Conservation (phyloP, 2,113 vertebrate genomes). For the Scomber colias region DNA sequence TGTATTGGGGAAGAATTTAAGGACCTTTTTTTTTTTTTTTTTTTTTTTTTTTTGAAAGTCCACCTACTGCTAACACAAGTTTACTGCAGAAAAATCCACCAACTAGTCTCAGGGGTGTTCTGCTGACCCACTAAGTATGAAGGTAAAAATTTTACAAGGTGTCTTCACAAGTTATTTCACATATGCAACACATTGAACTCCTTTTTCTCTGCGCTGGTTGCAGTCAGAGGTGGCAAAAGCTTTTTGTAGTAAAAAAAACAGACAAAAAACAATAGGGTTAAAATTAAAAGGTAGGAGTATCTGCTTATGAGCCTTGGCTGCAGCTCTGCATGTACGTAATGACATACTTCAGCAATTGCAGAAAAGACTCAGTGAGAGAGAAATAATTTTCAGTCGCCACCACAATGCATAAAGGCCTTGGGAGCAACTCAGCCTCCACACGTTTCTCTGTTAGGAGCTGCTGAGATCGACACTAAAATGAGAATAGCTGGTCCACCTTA, state of each 20-base stretch:
- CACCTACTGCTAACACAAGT: slow-evolving; percentile 9
- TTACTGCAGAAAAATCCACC: slow-evolving; percentile 12
- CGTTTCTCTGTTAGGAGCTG: no score
- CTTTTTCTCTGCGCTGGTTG: background rate
- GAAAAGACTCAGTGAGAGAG: background rate
- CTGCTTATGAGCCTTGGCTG: background rate
- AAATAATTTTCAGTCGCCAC: background rate
- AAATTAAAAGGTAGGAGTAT: background rate
- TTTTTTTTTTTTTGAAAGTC: background rate
- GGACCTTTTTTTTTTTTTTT: no score
- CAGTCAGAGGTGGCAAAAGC: background rate
- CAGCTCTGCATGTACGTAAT: background rate
- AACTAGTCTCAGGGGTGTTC: background rate
- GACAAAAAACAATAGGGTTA: background rate
- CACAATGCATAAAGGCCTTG: background rate
- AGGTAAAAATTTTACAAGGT: background rate
- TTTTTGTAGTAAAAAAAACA: no score
- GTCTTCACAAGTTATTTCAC: background rate
- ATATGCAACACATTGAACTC: background rate
- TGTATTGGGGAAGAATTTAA: background rate
- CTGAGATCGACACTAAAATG: no score
- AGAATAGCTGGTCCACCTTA: no score
- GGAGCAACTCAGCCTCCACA: no score
- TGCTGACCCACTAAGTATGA: no score
- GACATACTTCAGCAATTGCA: background rate